Evolutionary conservation across 2,888 invertebrate species (phyloP), one percentile per base, ranked within the genome.

Genomic region (Zonitis immaculata): DNA sequence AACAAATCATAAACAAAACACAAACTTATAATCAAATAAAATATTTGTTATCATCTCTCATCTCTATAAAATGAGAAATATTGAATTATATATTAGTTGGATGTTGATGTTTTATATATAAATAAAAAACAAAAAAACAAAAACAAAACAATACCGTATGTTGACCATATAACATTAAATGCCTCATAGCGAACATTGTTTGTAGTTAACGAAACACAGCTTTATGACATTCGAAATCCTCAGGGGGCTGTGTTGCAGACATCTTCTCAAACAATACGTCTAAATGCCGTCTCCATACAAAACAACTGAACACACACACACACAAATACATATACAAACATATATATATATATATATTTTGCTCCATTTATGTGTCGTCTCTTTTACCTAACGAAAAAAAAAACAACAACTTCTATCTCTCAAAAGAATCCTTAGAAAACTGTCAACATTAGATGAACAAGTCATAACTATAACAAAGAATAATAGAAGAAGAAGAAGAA

Each of bases 221-320:
- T 53, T 49, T 49, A 53, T 49, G 49, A 44, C 49, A 53, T 49
- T 53, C 42, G 44, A 53, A 44, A 46, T 49, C 49, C 49, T 44
- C 25, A 14, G 52, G 44, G 47, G 42, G 44, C 27, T 35, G 18
- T 47, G 44, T 16, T 30, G 43, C 22, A 18, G 27, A 52, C 52
- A 52, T 47, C 47, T 27, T 47, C 35, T 44, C 32, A 20, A 39
- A 30, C 44, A 45, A 35, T 43, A 28, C 43, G 44, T 35, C 50
- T 51, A 46, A 26, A 47, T 51, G 51, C 43, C 27, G 47, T 51
- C 42, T 32, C 18, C 27, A 46, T 14, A 35, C 16, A 39, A 39
- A 39, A 39, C 39, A 39, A 39, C 39, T 16, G 9, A 16, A 35
- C 39, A 39, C 28, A 28, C 22, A 22, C 35, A 35, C 39, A 39